Conservation (phyloP, 2,113 vertebrate species). For the Colossoma macropomum region DNA sequence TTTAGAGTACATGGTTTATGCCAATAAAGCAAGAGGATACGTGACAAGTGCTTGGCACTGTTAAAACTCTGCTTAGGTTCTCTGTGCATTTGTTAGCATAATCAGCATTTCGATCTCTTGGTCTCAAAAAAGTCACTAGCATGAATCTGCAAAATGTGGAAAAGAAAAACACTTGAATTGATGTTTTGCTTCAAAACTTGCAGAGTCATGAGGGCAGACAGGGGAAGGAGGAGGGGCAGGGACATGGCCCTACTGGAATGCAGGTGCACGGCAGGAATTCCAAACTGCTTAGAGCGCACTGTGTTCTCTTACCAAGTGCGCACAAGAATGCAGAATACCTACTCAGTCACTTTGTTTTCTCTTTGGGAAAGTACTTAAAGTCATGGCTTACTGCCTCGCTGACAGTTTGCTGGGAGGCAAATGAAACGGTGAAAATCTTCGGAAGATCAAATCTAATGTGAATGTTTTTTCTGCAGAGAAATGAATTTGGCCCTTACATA, state of each 20-base stretch:
- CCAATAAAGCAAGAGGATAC: neutral
- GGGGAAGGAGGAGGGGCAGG: conserved; percentile 2
- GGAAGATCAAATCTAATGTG: neutral
- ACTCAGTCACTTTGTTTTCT: neutral
- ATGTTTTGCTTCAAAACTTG: conserved; percentile 29
- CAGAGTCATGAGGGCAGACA: conserved; percentile 42
- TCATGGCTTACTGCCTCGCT: conserved; percentile 9
- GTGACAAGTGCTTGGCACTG: neutral
- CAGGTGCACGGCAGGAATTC: conserved; percentile 66
- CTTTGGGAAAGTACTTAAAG: neutral
- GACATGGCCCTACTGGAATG: conserved; percentile 56
- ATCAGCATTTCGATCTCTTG: conserved; percentile 16
- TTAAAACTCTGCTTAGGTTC: neutral
- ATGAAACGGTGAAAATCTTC: conserved; percentile 6
- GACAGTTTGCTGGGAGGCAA: conserved; percentile 38
- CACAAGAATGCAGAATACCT: conserved; percentile 8
- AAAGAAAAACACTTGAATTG: neutral
- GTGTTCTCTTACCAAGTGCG: conserved; percentile 51
- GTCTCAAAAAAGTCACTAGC: neutral
- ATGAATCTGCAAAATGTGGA: neutral
- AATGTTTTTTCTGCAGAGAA: neutral
- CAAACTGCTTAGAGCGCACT: conserved; percentile 62
- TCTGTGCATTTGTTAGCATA: neutral
- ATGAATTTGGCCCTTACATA: neutral
- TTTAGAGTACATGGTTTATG: conserved; percentile 18